Evolutionary conservation across 1,140 invertebrate genomes (phyloP).

Genomic region (Pogonognathellus flavescens): DNA sequence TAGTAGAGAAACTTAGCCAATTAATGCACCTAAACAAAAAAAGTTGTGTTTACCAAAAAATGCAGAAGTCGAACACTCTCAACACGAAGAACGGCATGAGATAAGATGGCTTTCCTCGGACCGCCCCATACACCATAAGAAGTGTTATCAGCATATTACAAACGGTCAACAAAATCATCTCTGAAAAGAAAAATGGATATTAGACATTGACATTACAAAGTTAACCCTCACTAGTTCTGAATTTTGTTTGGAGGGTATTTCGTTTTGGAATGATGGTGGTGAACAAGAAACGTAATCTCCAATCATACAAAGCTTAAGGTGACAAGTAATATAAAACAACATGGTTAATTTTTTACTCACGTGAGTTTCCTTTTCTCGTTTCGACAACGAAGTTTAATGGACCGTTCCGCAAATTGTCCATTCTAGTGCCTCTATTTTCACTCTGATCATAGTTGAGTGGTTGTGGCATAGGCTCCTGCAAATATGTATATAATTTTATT

Average conservation of each 20-base stretch:
- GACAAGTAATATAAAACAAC: too few relatives aligned
- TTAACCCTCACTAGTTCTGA: too few relatives aligned
- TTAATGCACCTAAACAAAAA: too few relatives aligned
- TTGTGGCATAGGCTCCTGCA: constrained; percentile 31
- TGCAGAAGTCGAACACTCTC: constrained; percentile 89
- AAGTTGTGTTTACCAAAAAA: constrained; percentile 78
- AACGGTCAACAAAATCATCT: constrained; percentile 82
- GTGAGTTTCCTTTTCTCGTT: constrained; percentile 63
- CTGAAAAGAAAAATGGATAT: constrained; percentile 74
- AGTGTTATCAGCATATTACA: constrained; percentile 84
- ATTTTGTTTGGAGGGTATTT: too few relatives aligned
- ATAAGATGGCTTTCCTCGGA: constrained; percentile 84
- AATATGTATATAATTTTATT: too few relatives aligned
- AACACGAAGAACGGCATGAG: constrained; percentile 90
- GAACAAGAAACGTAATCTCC: too few relatives aligned
- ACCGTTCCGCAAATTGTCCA: constrained; percentile 62
- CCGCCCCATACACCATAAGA: constrained; percentile 85
- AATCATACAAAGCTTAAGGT: too few relatives aligned
- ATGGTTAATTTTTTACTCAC: too few relatives aligned
- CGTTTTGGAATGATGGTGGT: too few relatives aligned
- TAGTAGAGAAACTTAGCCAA: constrained; percentile 8
- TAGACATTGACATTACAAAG: too few relatives aligned
- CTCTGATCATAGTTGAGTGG: constrained; percentile 41
- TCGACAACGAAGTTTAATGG: constrained; percentile 61
- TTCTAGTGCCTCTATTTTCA: constrained; percentile 29